These are phyloP conservation scores for Anguilla rostrata DNA, from an alignment of 2,113 vertebrate genomes.

Conservation along the genomic window DNA sequence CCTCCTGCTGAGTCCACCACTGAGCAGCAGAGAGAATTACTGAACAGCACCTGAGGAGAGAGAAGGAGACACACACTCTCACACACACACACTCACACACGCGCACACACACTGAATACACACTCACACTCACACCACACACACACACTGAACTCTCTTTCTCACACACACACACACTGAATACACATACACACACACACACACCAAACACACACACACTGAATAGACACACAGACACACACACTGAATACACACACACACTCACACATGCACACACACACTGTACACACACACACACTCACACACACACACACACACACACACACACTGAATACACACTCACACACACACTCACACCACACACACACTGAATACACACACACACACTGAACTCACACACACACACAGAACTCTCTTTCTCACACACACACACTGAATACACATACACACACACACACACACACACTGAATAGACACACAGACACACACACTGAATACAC, in stretches of 20 bases:
- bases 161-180: too few relatives aligned
- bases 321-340: too few relatives aligned
- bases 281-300: too few relatives aligned
- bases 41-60: constrained; percentile 36
- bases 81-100: not conserved
- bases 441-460: not conserved
- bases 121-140: too few relatives aligned
- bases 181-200: too few relatives aligned
- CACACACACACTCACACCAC: not conserved
- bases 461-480: not conserved
- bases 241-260: too few relatives aligned
- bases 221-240: too few relatives aligned
- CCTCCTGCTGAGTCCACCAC: constrained; percentile 32
- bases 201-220: too few relatives aligned
- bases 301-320: too few relatives aligned
- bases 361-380: constrained; percentile 4
- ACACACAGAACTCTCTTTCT: not conserved
- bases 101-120: too few relatives aligned
- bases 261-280: too few relatives aligned
- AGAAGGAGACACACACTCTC: constrained; percentile 15
- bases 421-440: not conserved
- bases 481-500: not conserved
- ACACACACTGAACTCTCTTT: too few relatives aligned
- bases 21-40: constrained; percentile 46
- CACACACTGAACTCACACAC: not conserved